phyloP scores from a whole-genome alignment of 2,888 invertebrate species.

The Caenorhabditis sp. region DNA sequence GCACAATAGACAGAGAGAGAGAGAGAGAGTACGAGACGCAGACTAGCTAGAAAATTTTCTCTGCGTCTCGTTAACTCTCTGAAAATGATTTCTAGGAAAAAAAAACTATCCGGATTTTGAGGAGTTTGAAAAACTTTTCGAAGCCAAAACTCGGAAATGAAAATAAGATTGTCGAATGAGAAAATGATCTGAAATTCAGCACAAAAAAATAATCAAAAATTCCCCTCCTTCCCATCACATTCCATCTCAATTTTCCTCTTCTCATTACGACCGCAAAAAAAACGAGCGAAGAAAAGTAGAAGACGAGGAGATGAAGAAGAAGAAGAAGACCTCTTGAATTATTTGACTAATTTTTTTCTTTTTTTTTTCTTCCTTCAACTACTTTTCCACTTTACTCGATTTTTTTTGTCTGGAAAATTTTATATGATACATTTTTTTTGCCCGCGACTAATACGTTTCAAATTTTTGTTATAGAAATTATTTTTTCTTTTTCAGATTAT shows the following conservation, averaged over 20 bases:
- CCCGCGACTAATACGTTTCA: too few relatives aligned
- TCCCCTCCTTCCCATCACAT: slow-evolving; percentile 10
- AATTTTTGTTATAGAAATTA: too few relatives aligned
- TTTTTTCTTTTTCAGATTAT: slow-evolving; percentile 1
- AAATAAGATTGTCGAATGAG: too few relatives aligned
- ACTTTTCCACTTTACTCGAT: slow-evolving; percentile 15
- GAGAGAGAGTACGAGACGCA: too few relatives aligned
- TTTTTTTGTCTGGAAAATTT: slow-evolving; percentile 1
- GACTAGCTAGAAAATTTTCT: too few relatives aligned
- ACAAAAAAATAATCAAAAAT: slow-evolving; percentile 24
- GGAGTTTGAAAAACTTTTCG: too few relatives aligned
- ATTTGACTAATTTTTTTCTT: slow-evolving; percentile 28
- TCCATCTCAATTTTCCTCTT: not conserved
- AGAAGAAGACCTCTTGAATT: slow-evolving; percentile 14
- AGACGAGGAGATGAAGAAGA: slow-evolving; percentile 1
- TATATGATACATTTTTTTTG: not conserved
- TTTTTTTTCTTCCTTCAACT: not conserved
- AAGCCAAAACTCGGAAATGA: too few relatives aligned
- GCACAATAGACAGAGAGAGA: too few relatives aligned
- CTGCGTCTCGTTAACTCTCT: too few relatives aligned
- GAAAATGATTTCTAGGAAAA: too few relatives aligned
- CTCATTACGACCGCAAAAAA: not conserved
- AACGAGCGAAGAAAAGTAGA: not conserved
- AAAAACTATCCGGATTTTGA: too few relatives aligned
- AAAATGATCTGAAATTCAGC: too few relatives aligned